Evolutionary conservation across 1,140 invertebrate species (phyloP).

Genomic region (Drosophila ananassae): DNA sequence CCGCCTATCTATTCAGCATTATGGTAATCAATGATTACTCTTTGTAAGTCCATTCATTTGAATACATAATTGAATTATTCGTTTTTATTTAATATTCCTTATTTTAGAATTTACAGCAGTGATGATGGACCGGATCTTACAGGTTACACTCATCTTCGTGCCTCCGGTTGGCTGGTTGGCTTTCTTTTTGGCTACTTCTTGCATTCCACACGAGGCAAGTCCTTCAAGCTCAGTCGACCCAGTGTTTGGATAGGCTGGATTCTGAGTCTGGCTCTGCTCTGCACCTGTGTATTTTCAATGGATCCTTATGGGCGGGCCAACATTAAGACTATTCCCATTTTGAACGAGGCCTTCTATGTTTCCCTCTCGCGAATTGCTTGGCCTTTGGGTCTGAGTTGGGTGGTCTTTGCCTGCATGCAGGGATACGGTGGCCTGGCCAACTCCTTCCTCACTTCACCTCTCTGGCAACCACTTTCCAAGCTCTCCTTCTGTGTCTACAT

Average conservation of each 20-base stretch:
- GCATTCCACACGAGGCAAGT: conserved; percentile 47
- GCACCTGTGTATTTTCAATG: conserved; percentile 66
- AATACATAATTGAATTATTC: neutral
- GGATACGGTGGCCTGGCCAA: conserved; percentile 87
- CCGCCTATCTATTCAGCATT: conserved; percentile 50
- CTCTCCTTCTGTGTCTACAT: conserved; percentile 85
- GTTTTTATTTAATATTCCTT: neutral
- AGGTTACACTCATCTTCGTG: conserved; percentile 46
- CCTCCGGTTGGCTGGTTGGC: conserved; percentile 70
- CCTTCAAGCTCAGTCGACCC: conserved; percentile 27
- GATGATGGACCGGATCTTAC: conserved; percentile 20
- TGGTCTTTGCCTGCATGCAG: conserved; percentile 88
- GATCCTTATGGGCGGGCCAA: conserved; percentile 70
- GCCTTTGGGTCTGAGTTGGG: conserved; percentile 87
- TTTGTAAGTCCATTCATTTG: conserved; percentile 9
- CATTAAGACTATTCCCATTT: conserved; percentile 41
- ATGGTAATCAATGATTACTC: conserved; percentile 60
- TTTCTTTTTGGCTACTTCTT: conserved; percentile 69
- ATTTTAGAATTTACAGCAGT: conserved; percentile 5
- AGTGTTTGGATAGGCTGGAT: conserved; percentile 64
- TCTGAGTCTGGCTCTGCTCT: conserved; percentile 59
- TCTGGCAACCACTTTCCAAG: conserved; percentile 85
- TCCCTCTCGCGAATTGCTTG: conserved; percentile 87
- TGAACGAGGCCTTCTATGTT: conserved; percentile 87
- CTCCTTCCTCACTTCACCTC: conserved; percentile 81